These are phyloP conservation scores for Notodromas monacha DNA, from an alignment of 2,888 invertebrate species.

Conservation along the genomic window DNA sequence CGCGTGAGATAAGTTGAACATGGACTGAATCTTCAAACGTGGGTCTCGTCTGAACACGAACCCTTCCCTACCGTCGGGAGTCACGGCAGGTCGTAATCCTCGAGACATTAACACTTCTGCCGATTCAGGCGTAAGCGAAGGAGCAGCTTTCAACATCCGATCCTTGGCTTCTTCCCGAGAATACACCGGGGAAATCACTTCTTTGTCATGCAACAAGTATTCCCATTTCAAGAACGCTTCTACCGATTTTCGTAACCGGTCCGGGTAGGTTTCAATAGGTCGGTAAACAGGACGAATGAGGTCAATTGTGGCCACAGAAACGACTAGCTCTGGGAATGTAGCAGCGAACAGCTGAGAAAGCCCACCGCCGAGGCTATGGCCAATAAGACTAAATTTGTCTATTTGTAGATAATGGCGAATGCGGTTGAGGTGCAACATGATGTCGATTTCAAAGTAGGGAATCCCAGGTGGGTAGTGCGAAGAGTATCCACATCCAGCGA, in stretches of 20 bases:
- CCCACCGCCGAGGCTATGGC: conserved; percentile 22
- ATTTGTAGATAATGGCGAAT: conserved; percentile 16
- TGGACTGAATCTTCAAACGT: not conserved
- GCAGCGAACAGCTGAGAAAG: conserved; percentile 15
- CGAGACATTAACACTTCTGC: conserved; percentile 7
- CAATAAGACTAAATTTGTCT: conserved; percentile 15
- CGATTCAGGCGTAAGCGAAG: conserved; percentile 13
- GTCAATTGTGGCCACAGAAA: conserved; percentile 13
- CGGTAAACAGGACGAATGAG: conserved; percentile 10
- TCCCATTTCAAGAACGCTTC: conserved; percentile 13
- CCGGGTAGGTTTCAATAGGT: conserved; percentile 1
- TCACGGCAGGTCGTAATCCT: not conserved
- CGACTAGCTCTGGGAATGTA: conserved; percentile 14
- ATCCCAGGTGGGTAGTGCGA: conserved; percentile 16
- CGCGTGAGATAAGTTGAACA: not conserved
- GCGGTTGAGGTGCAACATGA: conserved; percentile 11
- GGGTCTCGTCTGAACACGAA: not conserved
- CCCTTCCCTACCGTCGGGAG: conserved; percentile 12
- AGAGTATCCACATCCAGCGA: conserved; percentile 26
- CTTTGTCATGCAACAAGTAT: conserved; percentile 13
- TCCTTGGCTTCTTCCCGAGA: conserved; percentile 20
- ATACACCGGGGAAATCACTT: conserved; percentile 17
- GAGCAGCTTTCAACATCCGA: conserved; percentile 14
- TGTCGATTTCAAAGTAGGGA: conserved; percentile 14
- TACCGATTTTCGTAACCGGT: not conserved